Evolutionary conservation across 2,113 vertebrate genomes (phyloP), one percentile per base, ranked within the genome.

Genomic region (Polypterus senegalus): DNA sequence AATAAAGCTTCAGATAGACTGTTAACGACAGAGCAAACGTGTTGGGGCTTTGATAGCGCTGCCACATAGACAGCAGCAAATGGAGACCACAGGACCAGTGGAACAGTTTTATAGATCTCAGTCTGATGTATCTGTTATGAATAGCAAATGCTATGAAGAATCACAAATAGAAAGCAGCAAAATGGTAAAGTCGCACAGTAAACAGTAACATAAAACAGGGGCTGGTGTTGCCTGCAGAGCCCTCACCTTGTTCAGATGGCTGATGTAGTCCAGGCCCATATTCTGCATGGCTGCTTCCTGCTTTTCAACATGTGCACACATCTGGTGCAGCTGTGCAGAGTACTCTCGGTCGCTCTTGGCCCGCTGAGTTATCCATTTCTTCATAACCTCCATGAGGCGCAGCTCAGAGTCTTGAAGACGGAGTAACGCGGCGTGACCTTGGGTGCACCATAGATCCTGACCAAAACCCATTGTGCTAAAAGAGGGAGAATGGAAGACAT

Each of bases 351-450:
- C 92, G 0, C 92, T 93, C 83, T 92, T 96, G 2, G 89, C 88
- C 0, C 96, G 80, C 79, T 97, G 93, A 1, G 76, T 81, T 88
- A 98, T 95, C 92, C 94, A 97, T 73, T 92, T 98, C 75, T 88
- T 93, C 90, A 97, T 93, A 60, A 87, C 80, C 74, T 98, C 96
- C 86, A 98, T 88, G 27, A 97, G 80, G 9, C 90, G 90, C 60
- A 98, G 86, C 80, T 98, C 96, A 0, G 87, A 77, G 44, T 98
- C 96, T 81, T 97, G 91, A 69, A 97, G 83, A 49, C 78, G 80
- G 70, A 97, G 78, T 58, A 98, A 71, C 0, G 89, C 87, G 0
- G 78, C 72, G 27, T 98, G 91, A 46, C 89, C 92, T 79, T 90
- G 86, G 0, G 89, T 79, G 70, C 88, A 90, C 73, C 88, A 86